These are phyloP conservation scores for Pterophyllum scalare DNA, from an alignment of 2,113 vertebrate species.

Conservation along the genomic window DNA sequence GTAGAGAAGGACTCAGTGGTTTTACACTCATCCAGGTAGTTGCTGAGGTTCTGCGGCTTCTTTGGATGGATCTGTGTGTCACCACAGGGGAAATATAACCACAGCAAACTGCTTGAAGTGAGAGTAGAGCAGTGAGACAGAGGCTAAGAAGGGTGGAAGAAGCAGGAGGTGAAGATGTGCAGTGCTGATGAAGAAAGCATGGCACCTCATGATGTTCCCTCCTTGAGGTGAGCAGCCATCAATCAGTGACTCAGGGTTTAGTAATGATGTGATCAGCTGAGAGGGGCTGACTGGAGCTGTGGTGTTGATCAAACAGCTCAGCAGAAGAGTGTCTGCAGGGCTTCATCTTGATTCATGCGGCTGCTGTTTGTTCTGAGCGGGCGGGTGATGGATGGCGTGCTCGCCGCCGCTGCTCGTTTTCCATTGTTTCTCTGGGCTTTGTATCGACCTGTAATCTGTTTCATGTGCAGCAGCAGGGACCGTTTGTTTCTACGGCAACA, in stretches of 20 bases:
- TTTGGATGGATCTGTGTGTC: not conserved
- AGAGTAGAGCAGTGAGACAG: not conserved
- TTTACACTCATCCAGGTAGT: not conserved
- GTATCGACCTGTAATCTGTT: constrained; percentile 11
- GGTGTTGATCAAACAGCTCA: constrained; percentile 3
- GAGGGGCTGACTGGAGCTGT: not conserved
- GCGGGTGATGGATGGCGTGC: not conserved
- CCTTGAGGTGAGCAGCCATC: not conserved
- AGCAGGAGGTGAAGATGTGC: not conserved
- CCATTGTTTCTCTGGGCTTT: constrained; percentile 1
- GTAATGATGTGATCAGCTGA: not conserved
- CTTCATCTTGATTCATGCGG: not conserved
- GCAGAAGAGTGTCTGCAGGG: not conserved
- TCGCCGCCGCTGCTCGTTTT: not conserved
- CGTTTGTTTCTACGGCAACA: constrained; percentile 39
- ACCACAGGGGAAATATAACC: not conserved
- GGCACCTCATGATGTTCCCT: not conserved
- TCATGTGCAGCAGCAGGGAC: constrained; percentile 7
- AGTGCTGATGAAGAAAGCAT: not conserved
- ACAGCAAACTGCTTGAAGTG: not conserved
- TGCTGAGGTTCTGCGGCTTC: no score
- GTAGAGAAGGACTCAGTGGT: not conserved
- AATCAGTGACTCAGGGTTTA: not conserved
- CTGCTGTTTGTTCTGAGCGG: not conserved
- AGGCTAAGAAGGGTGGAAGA: not conserved